Evolutionary conservation across 2,888 invertebrate genomes (phyloP).

Genomic region (Sphinx pinastri): DNA sequence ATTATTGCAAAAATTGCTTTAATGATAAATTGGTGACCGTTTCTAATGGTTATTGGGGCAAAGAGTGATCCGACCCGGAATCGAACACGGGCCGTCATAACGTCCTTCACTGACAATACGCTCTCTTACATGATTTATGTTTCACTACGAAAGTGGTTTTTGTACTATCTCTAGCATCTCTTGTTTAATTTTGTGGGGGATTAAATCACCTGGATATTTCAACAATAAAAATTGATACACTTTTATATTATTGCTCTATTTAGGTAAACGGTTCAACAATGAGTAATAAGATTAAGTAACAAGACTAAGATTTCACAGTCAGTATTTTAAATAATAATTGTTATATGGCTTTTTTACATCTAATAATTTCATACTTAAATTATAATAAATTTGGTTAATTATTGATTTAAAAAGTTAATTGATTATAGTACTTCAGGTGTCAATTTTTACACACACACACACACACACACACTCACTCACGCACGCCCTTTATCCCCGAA

Average conservation of each 20-base stretch:
- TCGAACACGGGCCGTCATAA: slow-evolving; percentile 76
- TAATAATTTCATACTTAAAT: too few relatives aligned
- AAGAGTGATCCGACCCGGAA: slow-evolving; percentile 70
- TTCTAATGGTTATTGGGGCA: slow-evolving; percentile 76
- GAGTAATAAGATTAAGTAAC: background rate
- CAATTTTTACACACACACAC: too few relatives aligned
- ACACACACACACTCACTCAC: too few relatives aligned
- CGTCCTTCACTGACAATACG: slow-evolving; percentile 76
- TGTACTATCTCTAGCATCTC: slow-evolving; percentile 60
- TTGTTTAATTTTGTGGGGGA: slow-evolving; percentile 36
- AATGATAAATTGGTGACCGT: slow-evolving; percentile 84
- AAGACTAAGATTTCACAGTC: too few relatives aligned
- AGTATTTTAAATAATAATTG: too few relatives aligned
- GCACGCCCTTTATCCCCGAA: too few relatives aligned
- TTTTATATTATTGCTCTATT: background rate
- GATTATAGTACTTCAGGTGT: too few relatives aligned
- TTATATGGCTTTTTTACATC: too few relatives aligned
- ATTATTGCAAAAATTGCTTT: slow-evolving; percentile 83
- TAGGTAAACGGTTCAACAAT: background rate
- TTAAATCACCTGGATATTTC: slow-evolving; percentile 30
- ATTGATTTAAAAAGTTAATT: too few relatives aligned
- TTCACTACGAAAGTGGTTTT: slow-evolving; percentile 71
- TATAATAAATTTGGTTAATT: too few relatives aligned
- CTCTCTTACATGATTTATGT: slow-evolving; percentile 79
- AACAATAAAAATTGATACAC: background rate